Percentiles rank a stretch among this genome's conserved stretches.
These are phyloP conservation scores for Eubucco bourcierii DNA, from an alignment of 2,113 vertebrate species.

Conservation along the genomic window DNA sequence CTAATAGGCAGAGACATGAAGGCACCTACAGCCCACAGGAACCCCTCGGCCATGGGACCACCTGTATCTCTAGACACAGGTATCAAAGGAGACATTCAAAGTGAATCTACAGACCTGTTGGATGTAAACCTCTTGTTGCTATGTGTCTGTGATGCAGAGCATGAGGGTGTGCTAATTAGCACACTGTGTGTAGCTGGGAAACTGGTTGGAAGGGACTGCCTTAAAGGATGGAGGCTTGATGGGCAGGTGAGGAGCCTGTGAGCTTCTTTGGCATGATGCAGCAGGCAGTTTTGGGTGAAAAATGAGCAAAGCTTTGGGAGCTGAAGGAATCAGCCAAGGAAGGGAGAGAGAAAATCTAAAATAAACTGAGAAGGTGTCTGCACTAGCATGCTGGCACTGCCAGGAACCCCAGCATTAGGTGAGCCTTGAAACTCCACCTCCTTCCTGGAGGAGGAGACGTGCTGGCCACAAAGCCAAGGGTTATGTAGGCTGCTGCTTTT, in stretches of 20 bases:
- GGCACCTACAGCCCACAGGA: accelerated
- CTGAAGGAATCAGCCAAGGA: neutral
- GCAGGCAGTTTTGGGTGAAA: neutral
- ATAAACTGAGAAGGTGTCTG: neutral
- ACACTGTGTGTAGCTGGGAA: neutral
- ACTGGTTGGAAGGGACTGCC: neutral
- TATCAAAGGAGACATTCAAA: neutral
- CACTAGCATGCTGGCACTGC: accelerated
- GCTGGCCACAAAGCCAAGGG: neutral
- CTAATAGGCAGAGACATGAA: neutral
- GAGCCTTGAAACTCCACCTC: neutral
- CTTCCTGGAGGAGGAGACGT: neutral
- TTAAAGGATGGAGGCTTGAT: neutral
- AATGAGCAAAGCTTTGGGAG: neutral
- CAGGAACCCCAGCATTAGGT: neutral
- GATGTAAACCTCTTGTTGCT: neutral
- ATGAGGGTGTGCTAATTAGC: neutral
- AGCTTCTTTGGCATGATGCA: neutral
- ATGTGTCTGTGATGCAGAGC: accelerated
- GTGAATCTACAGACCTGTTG: neutral
- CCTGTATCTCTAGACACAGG: neutral
- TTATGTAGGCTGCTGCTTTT: neutral
- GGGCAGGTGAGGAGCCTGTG: neutral
- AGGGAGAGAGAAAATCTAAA: neutral
- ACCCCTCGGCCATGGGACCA: neutral